Base-by-base conservation (phyloP, 2,797 vertebrate species). In the Taeniopygia guttata region DNA sequence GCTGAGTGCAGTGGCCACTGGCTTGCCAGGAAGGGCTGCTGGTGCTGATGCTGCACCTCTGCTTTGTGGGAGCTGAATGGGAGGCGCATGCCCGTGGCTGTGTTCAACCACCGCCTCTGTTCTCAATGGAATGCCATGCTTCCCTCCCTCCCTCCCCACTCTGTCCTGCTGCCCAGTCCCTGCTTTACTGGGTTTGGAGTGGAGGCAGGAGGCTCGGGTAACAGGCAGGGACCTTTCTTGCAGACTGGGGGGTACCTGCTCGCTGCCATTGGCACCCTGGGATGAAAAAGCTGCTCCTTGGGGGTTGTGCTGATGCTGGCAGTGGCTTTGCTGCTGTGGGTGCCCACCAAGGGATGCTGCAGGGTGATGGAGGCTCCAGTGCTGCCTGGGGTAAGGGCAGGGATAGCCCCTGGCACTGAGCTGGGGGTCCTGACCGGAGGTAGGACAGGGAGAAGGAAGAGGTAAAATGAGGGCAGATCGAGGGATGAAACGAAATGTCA, bases 321-420 rank as follows among this genome's bases (percentile, higher is more conserved):
- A 1, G 68, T 30, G 42, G 54, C 49, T 21, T 48, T 2, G 1
- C 69, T 54, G 75, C 52, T 70, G 56, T 22, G 56, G 45, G 20
- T 1, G 2, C 51, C 22, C 11, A 13, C 2, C 0, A 0, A 36
- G 38, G 7, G 79, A 26, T 34, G 45, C 52, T 7, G 11, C 68
- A 21, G 63, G 27, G 21, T 32, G 46, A 25, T 27, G 36, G 64
- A 69, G 45, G 32, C 38, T 64, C n/a, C 66, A 51, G 32, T 45
- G 29, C 38, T 74, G 43, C 34, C 46, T 60, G 42, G 79, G 40
- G 5, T 48, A 30, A 46, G 45, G 58, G 32, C 63, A 84, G 40
- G 74, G 34, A 38, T 42, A 29, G 40, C 7, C 18, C 16, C 46
- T 16, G 46, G 20, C 21, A 17, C 15, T 0, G 5, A 80, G 26